These are phyloP conservation scores for Capreolus pygargus DNA, from an alignment of 2,113 vertebrate genomes.

Conservation along the genomic window DNA sequence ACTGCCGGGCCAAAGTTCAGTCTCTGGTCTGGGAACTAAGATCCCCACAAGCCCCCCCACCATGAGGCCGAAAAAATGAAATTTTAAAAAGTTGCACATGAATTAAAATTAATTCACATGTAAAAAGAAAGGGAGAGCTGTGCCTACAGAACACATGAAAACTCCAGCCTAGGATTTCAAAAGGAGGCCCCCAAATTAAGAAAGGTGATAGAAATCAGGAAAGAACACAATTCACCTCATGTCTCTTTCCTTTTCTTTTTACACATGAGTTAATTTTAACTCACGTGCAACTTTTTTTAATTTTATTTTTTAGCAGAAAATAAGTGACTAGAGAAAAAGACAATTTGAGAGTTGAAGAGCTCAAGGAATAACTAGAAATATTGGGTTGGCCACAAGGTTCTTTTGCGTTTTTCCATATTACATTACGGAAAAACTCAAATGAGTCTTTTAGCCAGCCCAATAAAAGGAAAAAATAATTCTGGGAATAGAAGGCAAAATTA, in stretches of 20 bases:
- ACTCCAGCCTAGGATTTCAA: background rate
- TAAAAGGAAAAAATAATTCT: too few species aligned
- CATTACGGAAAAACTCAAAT: background rate
- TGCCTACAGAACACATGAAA: background rate
- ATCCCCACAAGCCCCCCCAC: background rate
- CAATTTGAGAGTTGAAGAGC: accelerated
- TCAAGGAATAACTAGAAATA: background rate
- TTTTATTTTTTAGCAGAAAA: background rate
- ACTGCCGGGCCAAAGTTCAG: background rate
- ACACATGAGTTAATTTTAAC: background rate
- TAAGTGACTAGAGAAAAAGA: background rate
- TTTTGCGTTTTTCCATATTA: background rate
- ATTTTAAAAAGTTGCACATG: background rate
- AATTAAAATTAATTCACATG: background rate
- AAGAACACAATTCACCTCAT: background rate
- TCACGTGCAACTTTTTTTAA: background rate
- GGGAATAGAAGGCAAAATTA: background rate
- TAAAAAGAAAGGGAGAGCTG: background rate
- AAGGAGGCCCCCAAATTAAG: background rate
- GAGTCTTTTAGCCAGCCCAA: background rate
- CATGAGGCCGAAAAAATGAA: background rate
- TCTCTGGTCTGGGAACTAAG: background rate
- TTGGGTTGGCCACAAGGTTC: background rate
- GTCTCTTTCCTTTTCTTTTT: background rate
- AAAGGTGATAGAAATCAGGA: too few species aligned